Percentiles rank a stretch among this genome's conserved stretches.
phyloP scores from a whole-genome alignment of 2,797 vertebrate species.

The Platyrinchus mystaceus region DNA sequence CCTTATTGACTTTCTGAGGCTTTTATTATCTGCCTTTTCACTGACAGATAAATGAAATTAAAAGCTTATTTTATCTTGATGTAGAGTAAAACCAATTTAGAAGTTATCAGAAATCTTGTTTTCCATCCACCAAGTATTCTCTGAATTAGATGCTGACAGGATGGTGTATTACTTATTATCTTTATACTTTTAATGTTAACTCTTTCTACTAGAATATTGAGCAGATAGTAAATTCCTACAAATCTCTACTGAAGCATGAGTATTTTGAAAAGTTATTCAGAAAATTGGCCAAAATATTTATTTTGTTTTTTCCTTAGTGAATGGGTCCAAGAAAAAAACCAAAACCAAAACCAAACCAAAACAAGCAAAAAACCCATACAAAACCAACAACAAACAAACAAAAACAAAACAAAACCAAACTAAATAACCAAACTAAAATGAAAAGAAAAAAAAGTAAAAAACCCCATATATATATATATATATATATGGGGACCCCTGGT shows the following conservation, averaged over 20 bases:
- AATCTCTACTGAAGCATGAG: neutral
- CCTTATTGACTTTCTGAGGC: constrained; percentile 27
- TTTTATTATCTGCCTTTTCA: constrained; percentile 10
- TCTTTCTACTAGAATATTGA: neutral
- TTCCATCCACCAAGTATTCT: neutral
- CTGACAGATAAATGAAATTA: constrained; percentile 26
- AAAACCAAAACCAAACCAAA: neutral
- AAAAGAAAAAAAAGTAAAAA: too few relatives aligned
- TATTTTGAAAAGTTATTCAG: neutral
- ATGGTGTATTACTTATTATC: neutral
- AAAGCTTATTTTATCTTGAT: constrained; percentile 23
- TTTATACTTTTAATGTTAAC: neutral
- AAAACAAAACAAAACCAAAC: neutral
- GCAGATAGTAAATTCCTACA: neutral
- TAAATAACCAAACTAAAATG: neutral
- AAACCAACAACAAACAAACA: neutral
- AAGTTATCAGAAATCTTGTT: neutral
- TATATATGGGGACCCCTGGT: too few relatives aligned
- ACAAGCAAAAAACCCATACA: neutral
- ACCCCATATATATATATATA: rapidly evolving
- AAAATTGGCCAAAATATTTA: neutral
- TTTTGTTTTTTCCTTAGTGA: neutral
- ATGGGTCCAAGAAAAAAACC: neutral
- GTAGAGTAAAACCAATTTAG: constrained; percentile 14
- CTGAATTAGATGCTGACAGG: neutral